phyloP scores from a whole-genome alignment of 2,888 invertebrate species.

The Balanococcus diminutus region DNA sequence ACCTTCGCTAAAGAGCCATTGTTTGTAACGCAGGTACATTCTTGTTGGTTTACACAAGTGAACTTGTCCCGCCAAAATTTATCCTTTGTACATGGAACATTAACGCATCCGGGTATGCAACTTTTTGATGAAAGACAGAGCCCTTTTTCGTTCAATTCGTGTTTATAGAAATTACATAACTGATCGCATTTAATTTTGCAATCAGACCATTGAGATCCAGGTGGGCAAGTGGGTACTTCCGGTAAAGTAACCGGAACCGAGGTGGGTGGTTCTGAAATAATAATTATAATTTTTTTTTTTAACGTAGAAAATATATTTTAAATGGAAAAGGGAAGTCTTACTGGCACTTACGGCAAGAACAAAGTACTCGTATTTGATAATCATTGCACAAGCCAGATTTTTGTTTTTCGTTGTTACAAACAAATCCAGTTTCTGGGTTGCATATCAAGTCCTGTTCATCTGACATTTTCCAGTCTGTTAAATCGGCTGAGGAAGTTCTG shows the following conservation, averaged over 20 bases:
- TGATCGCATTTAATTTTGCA: constrained; percentile 77
- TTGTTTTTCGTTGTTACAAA: constrained; percentile 27
- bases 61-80: constrained; percentile 73
- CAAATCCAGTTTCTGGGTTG: background rate
- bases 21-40: constrained; percentile 77
- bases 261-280: background rate
- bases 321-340: background rate
- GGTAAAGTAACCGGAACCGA: background rate
- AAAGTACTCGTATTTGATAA: constrained; percentile 81
- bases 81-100: constrained; percentile 66
- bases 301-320: background rate
- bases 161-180: constrained; percentile 72
- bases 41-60: constrained; percentile 74
- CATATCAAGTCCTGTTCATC: constrained; percentile 25
- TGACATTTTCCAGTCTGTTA: background rate
- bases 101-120: constrained; percentile 61
- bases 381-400: constrained; percentile 69
- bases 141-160: constrained; percentile 60
- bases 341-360: constrained; percentile 65
- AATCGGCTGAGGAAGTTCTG: background rate
- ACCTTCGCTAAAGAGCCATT: constrained; percentile 72
- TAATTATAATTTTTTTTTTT: background rate
- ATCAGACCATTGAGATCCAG: constrained; percentile 3
- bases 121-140: constrained; percentile 59
- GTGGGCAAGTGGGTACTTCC: background rate